Conservation (phyloP, 2,888 invertebrate species). For the Campoletis raptor region DNA sequence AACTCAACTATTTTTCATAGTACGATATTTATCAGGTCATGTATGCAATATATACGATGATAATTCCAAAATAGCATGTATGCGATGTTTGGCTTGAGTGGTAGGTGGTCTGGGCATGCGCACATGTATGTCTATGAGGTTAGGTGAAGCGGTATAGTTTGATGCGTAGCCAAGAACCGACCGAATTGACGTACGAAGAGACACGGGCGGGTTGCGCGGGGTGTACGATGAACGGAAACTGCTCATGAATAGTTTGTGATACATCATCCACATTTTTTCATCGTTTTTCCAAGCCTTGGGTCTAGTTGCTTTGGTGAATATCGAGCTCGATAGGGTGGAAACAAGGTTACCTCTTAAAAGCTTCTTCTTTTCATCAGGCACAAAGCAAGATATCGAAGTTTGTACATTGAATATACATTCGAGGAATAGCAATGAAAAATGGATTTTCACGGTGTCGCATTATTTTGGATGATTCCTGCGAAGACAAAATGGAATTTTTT, state of each 20-base stretch:
- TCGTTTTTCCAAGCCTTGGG: constrained; percentile 10
- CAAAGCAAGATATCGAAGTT: constrained; percentile 11
- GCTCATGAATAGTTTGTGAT: constrained; percentile 61
- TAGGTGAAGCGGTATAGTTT: constrained; percentile 1
- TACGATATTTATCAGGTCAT: constrained; percentile 48
- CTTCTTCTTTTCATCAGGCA: constrained; percentile 22
- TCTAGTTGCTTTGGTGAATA: constrained; percentile 11
- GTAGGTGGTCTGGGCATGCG: background rate
- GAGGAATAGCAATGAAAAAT: constrained; percentile 26
- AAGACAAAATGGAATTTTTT: background rate
- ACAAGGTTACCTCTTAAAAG: constrained; percentile 11
- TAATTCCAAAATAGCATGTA: constrained; percentile 14
- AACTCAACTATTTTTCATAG: constrained; percentile 33
- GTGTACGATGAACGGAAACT: constrained; percentile 54
- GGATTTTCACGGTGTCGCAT: constrained; percentile 5
- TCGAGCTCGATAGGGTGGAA: background rate
- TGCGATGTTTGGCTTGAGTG: background rate
- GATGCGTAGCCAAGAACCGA: constrained; percentile 45
- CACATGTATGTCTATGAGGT: background rate
- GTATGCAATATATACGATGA: constrained; percentile 19
- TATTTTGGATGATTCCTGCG: constrained; percentile 6
- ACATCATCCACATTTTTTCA: constrained; percentile 52
- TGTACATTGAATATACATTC: background rate
- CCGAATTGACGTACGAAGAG: constrained; percentile 33
- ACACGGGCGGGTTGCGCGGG: constrained; percentile 5